phyloP scores from a whole-genome alignment of 2,113 vertebrate genomes.

The Oncorhynchus mykiss region DNA sequence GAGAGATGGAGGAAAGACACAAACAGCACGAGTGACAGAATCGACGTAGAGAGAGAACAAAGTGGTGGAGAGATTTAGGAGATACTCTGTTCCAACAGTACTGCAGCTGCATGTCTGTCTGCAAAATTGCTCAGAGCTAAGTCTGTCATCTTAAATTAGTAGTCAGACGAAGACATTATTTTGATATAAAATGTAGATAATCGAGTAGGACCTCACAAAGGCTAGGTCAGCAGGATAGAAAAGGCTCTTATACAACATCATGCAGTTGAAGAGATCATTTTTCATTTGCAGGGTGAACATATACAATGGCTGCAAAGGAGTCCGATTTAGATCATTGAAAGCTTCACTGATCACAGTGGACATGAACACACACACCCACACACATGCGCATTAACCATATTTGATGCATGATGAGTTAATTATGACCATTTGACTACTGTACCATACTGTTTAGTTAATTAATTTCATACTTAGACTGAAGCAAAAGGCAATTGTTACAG shows the following conservation, averaged over 20 bases:
- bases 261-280: background rate
- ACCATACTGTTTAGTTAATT: conserved; percentile 62
- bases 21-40: conserved; percentile 14
- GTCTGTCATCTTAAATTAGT: conserved; percentile 35
- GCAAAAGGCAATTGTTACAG: conserved; percentile 50
- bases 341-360: background rate
- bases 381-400: conserved; percentile 7
- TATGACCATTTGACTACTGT: conserved; percentile 52
- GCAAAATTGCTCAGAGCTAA: conserved; percentile 54
- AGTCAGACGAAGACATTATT: conserved; percentile 48
- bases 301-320: background rate
- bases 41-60: background rate
- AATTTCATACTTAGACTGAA: conserved; percentile 59
- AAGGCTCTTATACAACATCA: background rate
- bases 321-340: background rate
- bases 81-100: conserved; percentile 53
- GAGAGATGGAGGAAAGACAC: conserved; percentile 13
- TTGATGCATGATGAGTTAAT: conserved; percentile 13
- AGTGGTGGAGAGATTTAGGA: conserved; percentile 11
- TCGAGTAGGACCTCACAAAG: conserved; percentile 31
- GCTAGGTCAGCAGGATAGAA: conserved; percentile 42
- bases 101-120: conserved; percentile 55
- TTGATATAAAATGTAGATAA: conserved; percentile 54
- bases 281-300: background rate
- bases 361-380: conserved; percentile 6